Base-by-base conservation (phyloP, 2,888 invertebrate genomes). In the Lasioglossum calceatum region DNA sequence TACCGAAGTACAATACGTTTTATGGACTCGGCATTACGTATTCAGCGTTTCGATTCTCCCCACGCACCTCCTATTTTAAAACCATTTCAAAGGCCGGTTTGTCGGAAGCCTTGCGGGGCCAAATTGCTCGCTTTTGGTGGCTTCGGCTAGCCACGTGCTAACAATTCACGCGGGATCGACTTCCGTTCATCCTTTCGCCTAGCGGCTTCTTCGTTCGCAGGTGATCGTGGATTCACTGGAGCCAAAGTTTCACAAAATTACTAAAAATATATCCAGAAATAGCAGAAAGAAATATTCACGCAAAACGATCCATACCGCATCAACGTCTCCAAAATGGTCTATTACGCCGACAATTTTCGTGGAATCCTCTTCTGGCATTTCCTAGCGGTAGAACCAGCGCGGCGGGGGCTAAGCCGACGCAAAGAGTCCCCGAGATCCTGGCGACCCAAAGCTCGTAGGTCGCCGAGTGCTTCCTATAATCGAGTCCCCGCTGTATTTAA, bases 61-160 rank as follows among this genome's bases (percentile, higher is more conserved):
- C 16, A 42, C 58, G 50, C 32, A 64, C 50, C n/a, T 42, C 27
- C 81, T 64, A 72, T 82, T 84, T 77, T 76, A 64, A 77, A 54
- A 75, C 16, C 50, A 77, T 47, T 70, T 50, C 67, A 42, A 84
- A 77, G 75, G 79, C 85, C n/a, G 71, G 47, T 77, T 71, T 72
- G 61, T 36, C 78, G 70, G 85, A 85, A 85, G 75, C 85, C 85
- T 75, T 50, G 61, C 7, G 14, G 12, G 42, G 72, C 79, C 44
- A 54, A 85, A 79, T 79, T 85, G 79, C 70, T 79, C 61, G 84
- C 23, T 71, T 85, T 79, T 73, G 72, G 70, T 84, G 58, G 85
- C 85, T 79, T 85, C 85, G 44, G 16, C 8, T 27, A 64, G 75
- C 85, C 85, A 84, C 85, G 85, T 79, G 85, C 79, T 75, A 85